Evolutionary conservation across 1,140 invertebrate species (phyloP), one percentile per base, ranked within the genome.

Genomic region (Cyclargus thomasi): DNA sequence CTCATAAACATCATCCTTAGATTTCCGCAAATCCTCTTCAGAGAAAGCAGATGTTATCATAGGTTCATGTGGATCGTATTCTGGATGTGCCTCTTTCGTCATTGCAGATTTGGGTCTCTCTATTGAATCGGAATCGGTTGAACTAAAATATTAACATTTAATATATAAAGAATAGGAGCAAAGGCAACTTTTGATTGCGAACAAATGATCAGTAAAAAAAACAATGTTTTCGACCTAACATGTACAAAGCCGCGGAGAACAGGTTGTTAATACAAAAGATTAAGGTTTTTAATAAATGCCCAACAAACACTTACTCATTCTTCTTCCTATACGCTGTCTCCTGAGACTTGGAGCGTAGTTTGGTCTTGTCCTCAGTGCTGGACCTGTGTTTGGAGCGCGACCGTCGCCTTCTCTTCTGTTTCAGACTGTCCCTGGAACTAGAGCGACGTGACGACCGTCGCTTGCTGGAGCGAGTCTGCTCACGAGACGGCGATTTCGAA

Each of bases 11-110:
- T 87, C 86, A 47, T 88, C 88, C 29, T 83, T 75, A 0, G 88
- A 88, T 65, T 88, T 89, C 22, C 83, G 77, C 17, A 90, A 68
- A 66, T 90, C 88, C 66, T 90, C 88, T 66, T 90, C 88, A 17
- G 86, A 90, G 39, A 90, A 83, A 3, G 88, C 88, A 0, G 88
- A 90, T 2, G 88, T 90, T 57, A 90, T 88, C 88, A 90, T 90
- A 7, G 86, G 86, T 65, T 89, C 88, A 63, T 90, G 88, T 6
- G 88, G 88, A 74, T 90, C 88, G 65, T 90, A 90, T 65, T 88
- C 88, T 0, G 88, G 88, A 67, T 90, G 88, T 8, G 72, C 53
- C 67, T 90, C 88, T 67, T 90, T 90, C 68, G 82, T 72, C 80
- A 86, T 88, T 6, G 86, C 86, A 1, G 88, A 90, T 59, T 90